Conservation (phyloP, 2,113 vertebrate species). For the Hippolais icterina region DNA sequence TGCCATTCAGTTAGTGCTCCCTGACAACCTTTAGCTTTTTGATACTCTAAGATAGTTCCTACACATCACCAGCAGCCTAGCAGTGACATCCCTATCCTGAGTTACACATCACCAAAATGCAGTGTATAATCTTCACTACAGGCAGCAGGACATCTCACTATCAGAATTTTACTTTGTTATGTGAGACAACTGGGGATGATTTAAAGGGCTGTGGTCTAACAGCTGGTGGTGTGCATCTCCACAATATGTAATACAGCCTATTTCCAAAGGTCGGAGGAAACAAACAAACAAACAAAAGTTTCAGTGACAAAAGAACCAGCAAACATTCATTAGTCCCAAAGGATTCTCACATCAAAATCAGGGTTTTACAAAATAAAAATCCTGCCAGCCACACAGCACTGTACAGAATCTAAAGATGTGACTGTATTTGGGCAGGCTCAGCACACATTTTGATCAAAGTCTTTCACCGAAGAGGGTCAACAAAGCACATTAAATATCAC, state of each 20-base stretch:
- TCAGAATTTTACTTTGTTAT: not conserved
- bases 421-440: not conserved
- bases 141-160: not conserved
- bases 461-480: not conserved
- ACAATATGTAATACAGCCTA: not conserved
- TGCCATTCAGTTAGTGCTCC: not conserved
- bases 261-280: not conserved
- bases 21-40: not conserved
- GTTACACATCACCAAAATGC: not conserved
- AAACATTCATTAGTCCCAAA: not conserved
- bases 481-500: not conserved
- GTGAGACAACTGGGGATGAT: not conserved
- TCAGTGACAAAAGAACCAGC: not conserved
- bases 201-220: not conserved
- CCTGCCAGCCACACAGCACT: not conserved
- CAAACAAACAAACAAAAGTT: not conserved
- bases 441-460: not conserved
- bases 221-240: not conserved
- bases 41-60: not conserved
- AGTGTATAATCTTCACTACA: not conserved
- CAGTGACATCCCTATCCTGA: not conserved
- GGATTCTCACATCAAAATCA: not conserved
- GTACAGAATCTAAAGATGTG: not conserved
- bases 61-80: not conserved
- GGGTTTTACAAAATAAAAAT: not conserved